Evolutionary conservation across 2,888 invertebrate species (phyloP).

Genomic region (Hirtodrosophila trivittata): DNA sequence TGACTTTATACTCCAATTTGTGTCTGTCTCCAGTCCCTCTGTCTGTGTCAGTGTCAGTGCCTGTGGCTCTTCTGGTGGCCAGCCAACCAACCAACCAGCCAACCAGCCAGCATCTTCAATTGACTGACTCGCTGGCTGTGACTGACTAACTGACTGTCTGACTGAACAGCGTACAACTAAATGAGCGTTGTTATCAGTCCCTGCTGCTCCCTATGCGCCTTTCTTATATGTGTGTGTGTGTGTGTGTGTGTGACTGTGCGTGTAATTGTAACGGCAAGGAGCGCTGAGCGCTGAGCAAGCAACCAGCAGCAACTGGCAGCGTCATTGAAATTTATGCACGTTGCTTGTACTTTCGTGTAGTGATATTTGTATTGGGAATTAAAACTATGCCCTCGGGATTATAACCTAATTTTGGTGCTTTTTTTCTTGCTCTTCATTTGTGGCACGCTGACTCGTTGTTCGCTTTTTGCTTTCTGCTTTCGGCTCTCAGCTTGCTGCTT

Average conservation of each 20-base stretch:
- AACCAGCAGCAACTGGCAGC: slow-evolving; percentile 45
- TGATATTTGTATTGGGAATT: slow-evolving; percentile 80
- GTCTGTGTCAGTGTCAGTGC: slow-evolving; percentile 19
- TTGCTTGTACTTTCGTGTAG: slow-evolving; percentile 73
- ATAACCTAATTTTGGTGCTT: slow-evolving; percentile 75
- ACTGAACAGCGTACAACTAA: slow-evolving; percentile 64
- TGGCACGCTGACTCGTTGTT: slow-evolving; percentile 4
- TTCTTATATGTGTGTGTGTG: slow-evolving; percentile 16
- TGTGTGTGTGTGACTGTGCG: slow-evolving; percentile 66
- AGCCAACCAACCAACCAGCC: slow-evolving; percentile 34
- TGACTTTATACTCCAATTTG: slow-evolving; percentile 34
- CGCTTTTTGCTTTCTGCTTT: not conserved
- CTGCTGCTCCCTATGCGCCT: slow-evolving; percentile 49
- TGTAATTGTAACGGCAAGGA: slow-evolving; percentile 65
- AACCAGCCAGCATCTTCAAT: slow-evolving; percentile 68
- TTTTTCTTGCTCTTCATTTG: slow-evolving; percentile 34
- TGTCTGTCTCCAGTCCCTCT: slow-evolving; percentile 13
- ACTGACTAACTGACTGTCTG: slow-evolving; percentile 45
- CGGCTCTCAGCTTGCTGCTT: not conserved
- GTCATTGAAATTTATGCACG: slow-evolving; percentile 80
- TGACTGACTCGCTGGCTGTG: slow-evolving; percentile 62
- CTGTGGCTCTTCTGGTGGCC: slow-evolving; percentile 35
- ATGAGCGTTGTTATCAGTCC: slow-evolving; percentile 73
- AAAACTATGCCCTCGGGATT: slow-evolving; percentile 78
- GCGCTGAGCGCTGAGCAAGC: slow-evolving; percentile 64